Percentiles rank a stretch among this genome's conserved stretches.
These are phyloP conservation scores for Cenopis cana DNA, from an alignment of 2,888 invertebrate genomes.

Conservation along the genomic window DNA sequence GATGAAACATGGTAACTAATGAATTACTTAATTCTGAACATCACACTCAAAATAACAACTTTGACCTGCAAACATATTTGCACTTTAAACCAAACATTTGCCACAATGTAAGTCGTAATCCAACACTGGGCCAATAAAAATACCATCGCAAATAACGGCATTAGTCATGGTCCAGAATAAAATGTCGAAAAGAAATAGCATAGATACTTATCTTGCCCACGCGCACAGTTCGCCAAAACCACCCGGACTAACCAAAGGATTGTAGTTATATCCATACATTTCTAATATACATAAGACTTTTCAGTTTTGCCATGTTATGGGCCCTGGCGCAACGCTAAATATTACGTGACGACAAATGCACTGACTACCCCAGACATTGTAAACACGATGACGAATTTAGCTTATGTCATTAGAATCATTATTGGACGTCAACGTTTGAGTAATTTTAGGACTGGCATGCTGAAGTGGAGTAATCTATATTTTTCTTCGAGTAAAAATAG, in stretches of 20 bases:
- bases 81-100: constrained; percentile 59
- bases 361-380: constrained; percentile 52
- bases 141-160: constrained; percentile 69
- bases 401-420: constrained; percentile 40
- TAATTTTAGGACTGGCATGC: constrained; percentile 37
- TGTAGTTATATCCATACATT: constrained; percentile 12
- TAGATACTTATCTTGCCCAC: constrained; percentile 64
- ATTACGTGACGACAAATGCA: constrained; percentile 54
- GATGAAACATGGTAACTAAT: no score
- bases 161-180: constrained; percentile 76
- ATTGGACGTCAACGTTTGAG: constrained; percentile 39
- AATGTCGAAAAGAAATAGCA: constrained; percentile 65
- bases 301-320: not conserved
- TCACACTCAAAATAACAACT: constrained; percentile 21
- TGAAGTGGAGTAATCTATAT: constrained; percentile 31
- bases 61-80: constrained; percentile 47
- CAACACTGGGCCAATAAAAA: constrained; percentile 72
- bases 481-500: constrained; percentile 22
- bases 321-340: constrained; percentile 46
- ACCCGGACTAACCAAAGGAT: not conserved
- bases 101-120: constrained; percentile 64
- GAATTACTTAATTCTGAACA: not conserved
- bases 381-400: constrained; percentile 54
- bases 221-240: constrained; percentile 64
- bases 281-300: constrained; percentile 27